Percentiles rank a stretch among this genome's conserved stretches.
Conservation (phyloP, 2,888 invertebrate genomes). For the Melinaea marsaeus region DNA sequence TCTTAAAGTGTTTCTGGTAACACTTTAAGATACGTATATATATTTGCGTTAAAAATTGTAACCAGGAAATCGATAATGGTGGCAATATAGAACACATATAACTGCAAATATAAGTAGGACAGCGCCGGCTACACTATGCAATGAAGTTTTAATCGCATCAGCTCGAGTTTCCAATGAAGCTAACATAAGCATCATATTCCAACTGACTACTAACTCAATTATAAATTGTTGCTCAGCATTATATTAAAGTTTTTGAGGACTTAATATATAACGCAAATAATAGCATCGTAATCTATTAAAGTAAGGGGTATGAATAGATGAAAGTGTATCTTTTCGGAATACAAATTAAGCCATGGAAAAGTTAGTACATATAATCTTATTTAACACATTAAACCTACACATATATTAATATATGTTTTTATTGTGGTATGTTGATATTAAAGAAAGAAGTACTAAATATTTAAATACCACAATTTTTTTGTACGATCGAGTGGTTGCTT, state of each 20-base stretch:
- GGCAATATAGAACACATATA: neutral
- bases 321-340: too few relatives aligned
- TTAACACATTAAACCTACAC: too few relatives aligned
- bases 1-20: neutral
- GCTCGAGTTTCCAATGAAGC: conserved; percentile 6
- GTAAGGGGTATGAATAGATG: neutral
- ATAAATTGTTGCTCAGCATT: conserved; percentile 3
- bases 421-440: too few relatives aligned
- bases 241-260: neutral
- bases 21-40: neutral
- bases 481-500: too few relatives aligned
- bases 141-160: conserved; percentile 7
- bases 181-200: conserved; percentile 6
- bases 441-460: too few relatives aligned
- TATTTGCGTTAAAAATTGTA: neutral
- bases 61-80: neutral
- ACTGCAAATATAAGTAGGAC: conserved; percentile 3
- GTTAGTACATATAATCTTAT: too few relatives aligned
- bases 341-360: too few relatives aligned
- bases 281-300: neutral
- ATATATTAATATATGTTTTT: too few relatives aligned
- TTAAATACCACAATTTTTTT: too few relatives aligned
- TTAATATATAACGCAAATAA: neutral
- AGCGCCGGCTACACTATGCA: neutral
- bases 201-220: conserved; percentile 7